Conservation (phyloP, 2,888 invertebrate species). For the Rutpela maculata region DNA sequence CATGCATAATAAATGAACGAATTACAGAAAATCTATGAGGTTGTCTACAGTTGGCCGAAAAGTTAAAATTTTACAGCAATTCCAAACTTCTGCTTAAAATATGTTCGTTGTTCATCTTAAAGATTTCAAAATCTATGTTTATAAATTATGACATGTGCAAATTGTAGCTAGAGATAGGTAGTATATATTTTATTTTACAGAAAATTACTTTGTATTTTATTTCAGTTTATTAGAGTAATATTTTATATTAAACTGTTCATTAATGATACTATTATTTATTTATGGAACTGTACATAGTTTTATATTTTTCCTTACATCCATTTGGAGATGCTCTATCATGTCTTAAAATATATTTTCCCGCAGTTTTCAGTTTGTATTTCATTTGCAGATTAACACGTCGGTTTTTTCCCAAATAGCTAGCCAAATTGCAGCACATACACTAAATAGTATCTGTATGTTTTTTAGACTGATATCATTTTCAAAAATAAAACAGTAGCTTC, state of each 20-base stretch:
- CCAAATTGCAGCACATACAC: too few species aligned
- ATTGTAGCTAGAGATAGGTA: constrained; percentile 26
- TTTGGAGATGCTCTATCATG: constrained; percentile 14
- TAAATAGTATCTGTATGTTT: too few species aligned
- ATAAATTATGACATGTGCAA: constrained; percentile 22
- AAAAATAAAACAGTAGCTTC: too few species aligned
- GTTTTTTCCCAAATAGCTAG: too few species aligned
- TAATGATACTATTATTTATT: constrained; percentile 36
- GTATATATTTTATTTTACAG: constrained; percentile 34
- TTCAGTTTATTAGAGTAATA: constrained; percentile 12
- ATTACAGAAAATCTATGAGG: not conserved
- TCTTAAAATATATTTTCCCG: not conserved
- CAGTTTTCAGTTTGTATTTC: not conserved
- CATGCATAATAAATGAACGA: not conserved
- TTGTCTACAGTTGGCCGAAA: constrained; percentile 3
- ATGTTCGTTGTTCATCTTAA: constrained; percentile 19
- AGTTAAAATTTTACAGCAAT: constrained; percentile 14
- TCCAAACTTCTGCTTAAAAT: constrained; percentile 19
- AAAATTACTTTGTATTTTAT: constrained; percentile 19
- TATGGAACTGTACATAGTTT: constrained; percentile 24
- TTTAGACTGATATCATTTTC: too few species aligned
- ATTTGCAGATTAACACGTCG: not conserved
- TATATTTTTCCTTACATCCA: constrained; percentile 10
- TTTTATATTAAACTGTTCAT: constrained; percentile 21
- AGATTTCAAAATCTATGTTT: constrained; percentile 28